Base-by-base conservation (phyloP, 2,888 invertebrate genomes). In the Anthrax anthrax region DNA sequence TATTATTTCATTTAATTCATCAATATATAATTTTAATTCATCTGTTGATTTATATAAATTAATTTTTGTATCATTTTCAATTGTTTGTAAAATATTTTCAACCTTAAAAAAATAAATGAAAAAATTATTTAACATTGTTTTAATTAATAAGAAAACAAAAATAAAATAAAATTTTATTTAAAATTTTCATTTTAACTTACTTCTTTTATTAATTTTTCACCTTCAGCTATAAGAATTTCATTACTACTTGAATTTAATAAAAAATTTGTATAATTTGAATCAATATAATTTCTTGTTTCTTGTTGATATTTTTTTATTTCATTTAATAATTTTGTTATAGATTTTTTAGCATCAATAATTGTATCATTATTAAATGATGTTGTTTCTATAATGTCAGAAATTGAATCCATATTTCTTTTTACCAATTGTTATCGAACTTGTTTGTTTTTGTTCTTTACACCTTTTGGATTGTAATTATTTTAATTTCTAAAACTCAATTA, bases 41-140 rank as follows among this genome's bases (percentile, higher is more conserved):
- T 73, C 72, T 43, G 75, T 73, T 1, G 79, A 77, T 47, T 76
- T 72, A 3, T 71, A 64, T 37, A 84, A 67, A 52, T 80, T 76
- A 18, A 72, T 70, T 61, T 76, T 75, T 1, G 77, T 76, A 49
- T 74, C 71, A 42, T 74, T 70, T 56, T 81, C 77, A 50, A 85
- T 54, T n/a, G 56, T 58, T 16, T 60, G 55, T 0, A 66, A 50
- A 12, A 67, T 48, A 23, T 62, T 52, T 19, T 57, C 56, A 0
- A 56, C 51, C 52, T 58, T 13, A 40, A 23, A 42, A 39, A 10
- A 29, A 16, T n/a, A 17, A 1, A 46, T 47, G 13, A 13, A 18
- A 14, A 29, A 36, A 13, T 27, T 8, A 23, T 8, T 27, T 8
- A 27, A 2, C 23, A 27, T 9, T 27, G 5, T 8, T 27, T 12